Percentiles rank a stretch among this genome's conserved stretches.
phyloP scores from a whole-genome alignment of 2,888 invertebrate species.

The Sesia apiformis region DNA sequence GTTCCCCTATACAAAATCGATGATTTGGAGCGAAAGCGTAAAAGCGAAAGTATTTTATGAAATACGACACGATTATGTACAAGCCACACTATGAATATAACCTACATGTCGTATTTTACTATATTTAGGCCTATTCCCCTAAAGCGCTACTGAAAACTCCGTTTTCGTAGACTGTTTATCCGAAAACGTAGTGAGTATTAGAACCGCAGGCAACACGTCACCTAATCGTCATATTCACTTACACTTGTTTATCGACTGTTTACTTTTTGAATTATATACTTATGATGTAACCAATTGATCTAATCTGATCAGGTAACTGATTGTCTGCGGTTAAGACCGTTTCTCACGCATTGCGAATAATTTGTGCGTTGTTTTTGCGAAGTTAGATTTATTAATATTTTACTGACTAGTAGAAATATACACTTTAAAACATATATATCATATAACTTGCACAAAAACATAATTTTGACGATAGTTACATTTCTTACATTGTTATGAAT shows the following conservation, averaged over 20 bases:
- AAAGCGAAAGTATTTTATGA: not conserved
- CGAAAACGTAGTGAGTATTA: not conserved
- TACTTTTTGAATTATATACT: no score
- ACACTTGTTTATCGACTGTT: no score
- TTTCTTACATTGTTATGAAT: no score
- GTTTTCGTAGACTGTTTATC: not conserved
- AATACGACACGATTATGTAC: not conserved
- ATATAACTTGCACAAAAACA: no score
- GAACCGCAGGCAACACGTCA: not conserved
- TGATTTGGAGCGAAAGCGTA: not conserved
- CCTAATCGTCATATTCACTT: no score
- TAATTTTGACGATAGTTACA: no score
- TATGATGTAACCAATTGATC: not conserved
- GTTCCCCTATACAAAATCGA: not conserved
- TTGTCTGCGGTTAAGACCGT: conserved; percentile 15
- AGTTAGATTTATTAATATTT: no score
- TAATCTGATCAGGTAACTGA: not conserved
- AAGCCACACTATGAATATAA: no score
- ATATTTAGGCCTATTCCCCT: no score
- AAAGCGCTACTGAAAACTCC: not conserved
- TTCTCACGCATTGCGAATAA: conserved; percentile 11
- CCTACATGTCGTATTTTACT: no score
- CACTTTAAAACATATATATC: no score
- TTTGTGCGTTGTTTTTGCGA: not conserved
- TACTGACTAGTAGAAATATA: no score